phyloP scores from a whole-genome alignment of 2,888 invertebrate genomes.

The Drosophila tripunctata region DNA sequence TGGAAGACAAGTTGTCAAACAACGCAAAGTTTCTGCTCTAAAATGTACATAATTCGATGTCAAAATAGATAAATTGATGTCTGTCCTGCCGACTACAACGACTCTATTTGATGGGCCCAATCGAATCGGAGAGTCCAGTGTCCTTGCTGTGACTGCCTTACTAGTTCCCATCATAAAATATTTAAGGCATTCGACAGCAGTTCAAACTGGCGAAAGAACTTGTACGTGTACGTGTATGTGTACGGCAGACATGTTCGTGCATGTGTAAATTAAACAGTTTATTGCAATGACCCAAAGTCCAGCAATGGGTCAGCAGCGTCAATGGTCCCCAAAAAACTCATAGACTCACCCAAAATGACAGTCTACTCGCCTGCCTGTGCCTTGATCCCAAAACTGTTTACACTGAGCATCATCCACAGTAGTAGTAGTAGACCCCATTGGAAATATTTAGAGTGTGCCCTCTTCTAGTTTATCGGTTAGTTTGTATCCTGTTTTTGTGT shows the following conservation, averaged over 20 bases:
- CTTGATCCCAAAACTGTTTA: conserved; percentile 21
- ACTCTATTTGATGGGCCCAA: conserved; percentile 29
- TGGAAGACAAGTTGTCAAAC: conserved; percentile 54
- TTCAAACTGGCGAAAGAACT: conserved; percentile 4
- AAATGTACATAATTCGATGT: conserved; percentile 70
- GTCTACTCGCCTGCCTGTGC: not conserved
- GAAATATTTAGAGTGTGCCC: conserved; percentile 45
- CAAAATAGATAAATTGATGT: conserved; percentile 59
- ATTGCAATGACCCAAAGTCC: conserved; percentile 50
- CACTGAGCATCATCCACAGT: conserved; percentile 46
- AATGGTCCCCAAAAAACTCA: not conserved
- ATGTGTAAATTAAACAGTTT: conserved; percentile 73
- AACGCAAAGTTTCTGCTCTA: conserved; percentile 40
- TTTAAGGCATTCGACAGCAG: conserved; percentile 47
- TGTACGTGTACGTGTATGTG: conserved; percentile 1
- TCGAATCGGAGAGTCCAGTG: conserved; percentile 19
- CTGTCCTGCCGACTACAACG: conserved; percentile 23
- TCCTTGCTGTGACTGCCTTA: conserved; percentile 44
- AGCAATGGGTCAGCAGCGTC: conserved; percentile 47
- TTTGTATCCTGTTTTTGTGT: conserved; percentile 35
- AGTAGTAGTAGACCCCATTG: conserved; percentile 30
- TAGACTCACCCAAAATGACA: conserved; percentile 17
- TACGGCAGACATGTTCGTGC: conserved; percentile 31
- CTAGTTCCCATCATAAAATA: conserved; percentile 73
- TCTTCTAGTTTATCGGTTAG: conserved; percentile 59